A percentile compares a stretch with the other conserved stretches of the same genome.
Conservation (phyloP, 2,888 invertebrate species). For the Yponomeuta malinellus region DNA sequence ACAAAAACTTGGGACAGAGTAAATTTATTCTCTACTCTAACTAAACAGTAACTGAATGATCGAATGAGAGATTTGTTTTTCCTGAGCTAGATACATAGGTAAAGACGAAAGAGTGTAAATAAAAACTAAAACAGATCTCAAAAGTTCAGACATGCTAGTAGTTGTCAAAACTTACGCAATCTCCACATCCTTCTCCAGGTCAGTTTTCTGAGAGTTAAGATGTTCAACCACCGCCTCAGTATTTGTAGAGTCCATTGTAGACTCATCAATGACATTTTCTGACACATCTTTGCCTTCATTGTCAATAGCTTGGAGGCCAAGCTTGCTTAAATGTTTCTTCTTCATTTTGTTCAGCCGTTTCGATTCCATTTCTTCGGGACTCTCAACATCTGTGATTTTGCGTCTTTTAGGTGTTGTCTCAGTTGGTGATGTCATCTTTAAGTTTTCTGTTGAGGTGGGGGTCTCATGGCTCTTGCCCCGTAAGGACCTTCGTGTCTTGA, state of each 20-base stretch:
- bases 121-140: too few relatives aligned
- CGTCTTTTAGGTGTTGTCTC: conserved; percentile 16
- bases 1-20: too few relatives aligned
- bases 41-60: too few relatives aligned
- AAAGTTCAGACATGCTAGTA: too few relatives aligned
- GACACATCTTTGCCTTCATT: conserved; percentile 13
- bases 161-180: neutral
- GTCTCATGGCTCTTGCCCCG: conserved; percentile 33
- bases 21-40: too few relatives aligned
- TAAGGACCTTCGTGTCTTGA: conserved; percentile 51
- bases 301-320: conserved; percentile 63
- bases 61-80: too few relatives aligned
- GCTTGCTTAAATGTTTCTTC: conserved; percentile 75
- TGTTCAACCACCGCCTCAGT: conserved; percentile 45
- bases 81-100: too few relatives aligned
- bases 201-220: neutral
- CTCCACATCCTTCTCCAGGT: conserved; percentile 2
- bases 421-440: conserved; percentile 2
- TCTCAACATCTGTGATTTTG: conserved; percentile 22
- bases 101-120: too few relatives aligned
- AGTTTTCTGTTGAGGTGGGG: conserved; percentile 19
- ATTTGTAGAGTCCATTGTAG: conserved; percentile 29
- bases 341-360: conserved; percentile 67
- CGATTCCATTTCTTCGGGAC: conserved; percentile 25
- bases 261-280: conserved; percentile 20